Evolutionary conservation across 2,797 vertebrate genomes (phyloP).

Genomic region (Neosilurus mollespiculum): DNA sequence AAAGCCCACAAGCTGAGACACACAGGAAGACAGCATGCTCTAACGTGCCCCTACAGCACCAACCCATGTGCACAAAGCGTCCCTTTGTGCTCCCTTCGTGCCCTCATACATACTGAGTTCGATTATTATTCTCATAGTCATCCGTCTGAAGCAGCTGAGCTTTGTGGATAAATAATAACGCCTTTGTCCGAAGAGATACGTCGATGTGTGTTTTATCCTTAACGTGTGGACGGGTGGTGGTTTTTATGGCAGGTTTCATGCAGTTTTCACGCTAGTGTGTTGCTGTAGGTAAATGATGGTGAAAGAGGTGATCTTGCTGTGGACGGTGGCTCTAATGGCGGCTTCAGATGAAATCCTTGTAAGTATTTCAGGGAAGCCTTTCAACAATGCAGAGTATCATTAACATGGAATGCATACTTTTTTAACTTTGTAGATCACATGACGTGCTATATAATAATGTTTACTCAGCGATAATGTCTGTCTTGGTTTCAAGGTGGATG

Average conservation of each 20-base stretch:
- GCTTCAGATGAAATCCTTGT: conserved; percentile 24
- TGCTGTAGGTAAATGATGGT: conserved; percentile 42
- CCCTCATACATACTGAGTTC: conserved; percentile 37
- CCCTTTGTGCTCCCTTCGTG: conserved; percentile 42
- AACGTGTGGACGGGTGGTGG: neutral
- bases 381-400: neutral
- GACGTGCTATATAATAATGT: neutral
- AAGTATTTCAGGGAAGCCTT: conserved; percentile 10
- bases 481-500: conserved; percentile 50
- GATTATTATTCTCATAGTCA: conserved; percentile 42
- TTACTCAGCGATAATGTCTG: conserved; percentile 14
- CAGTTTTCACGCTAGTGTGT: conserved; percentile 15
- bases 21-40: conserved; percentile 38
- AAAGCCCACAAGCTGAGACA: conserved; percentile 20
- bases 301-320: conserved; percentile 25
- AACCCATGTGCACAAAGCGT: conserved; percentile 43
- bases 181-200: conserved; percentile 26
- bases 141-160: conserved; percentile 25
- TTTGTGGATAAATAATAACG: conserved; percentile 30
- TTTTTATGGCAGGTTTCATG: neutral
- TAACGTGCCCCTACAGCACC: conserved; percentile 34
- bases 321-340: conserved; percentile 20
- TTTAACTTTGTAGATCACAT: neutral
- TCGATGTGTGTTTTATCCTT: neutral
- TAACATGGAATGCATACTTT: neutral